A percentile compares a stretch with the other conserved stretches of the same genome.
These are phyloP conservation scores for Rhinoptilus africanus DNA, from an alignment of 2,113 vertebrate species.

Conservation along the genomic window DNA sequence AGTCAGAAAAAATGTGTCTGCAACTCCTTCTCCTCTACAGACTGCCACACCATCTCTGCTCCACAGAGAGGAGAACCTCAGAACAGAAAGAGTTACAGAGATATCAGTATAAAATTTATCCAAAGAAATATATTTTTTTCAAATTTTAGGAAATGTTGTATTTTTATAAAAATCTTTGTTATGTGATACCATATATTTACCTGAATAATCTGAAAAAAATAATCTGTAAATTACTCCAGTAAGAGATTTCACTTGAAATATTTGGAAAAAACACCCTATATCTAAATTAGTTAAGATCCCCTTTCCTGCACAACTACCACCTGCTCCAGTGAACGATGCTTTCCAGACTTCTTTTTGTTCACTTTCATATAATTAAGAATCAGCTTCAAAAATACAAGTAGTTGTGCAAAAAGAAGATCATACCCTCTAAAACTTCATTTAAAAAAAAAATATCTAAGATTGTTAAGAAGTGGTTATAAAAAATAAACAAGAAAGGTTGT, in stretches of 20 bases:
- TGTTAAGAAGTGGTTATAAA: slow-evolving; percentile 92
- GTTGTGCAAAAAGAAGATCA: slow-evolving; percentile 78
- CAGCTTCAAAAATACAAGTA: slow-evolving; percentile 71
- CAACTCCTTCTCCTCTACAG: slow-evolving; percentile 58
- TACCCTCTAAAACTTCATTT: slow-evolving; percentile 43
- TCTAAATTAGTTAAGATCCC: slow-evolving; percentile 68
- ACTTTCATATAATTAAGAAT: slow-evolving; percentile 71
- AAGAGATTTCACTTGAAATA: slow-evolving; percentile 63
- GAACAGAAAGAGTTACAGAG: slow-evolving; percentile 69
- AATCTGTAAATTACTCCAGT: slow-evolving; percentile 58
- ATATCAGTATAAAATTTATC: slow-evolving; percentile 65
- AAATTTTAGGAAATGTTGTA: slow-evolving; percentile 71
- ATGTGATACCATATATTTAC: slow-evolving; percentile 63
- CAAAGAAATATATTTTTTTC: slow-evolving; percentile 62
- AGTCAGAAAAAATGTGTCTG: slow-evolving; percentile 50
- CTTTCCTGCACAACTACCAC: slow-evolving; percentile 60
- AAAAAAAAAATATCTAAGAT: slow-evolving; percentile 72
- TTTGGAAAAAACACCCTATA: slow-evolving; percentile 22
- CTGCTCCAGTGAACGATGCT: slow-evolving; percentile 68
- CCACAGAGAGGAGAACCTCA: slow-evolving; percentile 37
- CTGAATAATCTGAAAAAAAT: slow-evolving; percentile 43
- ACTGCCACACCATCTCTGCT: slow-evolving; percentile 35
- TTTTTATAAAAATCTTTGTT: slow-evolving; percentile 67
- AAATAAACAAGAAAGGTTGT: slow-evolving; percentile 64
- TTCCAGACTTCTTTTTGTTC: slow-evolving; percentile 65